phyloP scores from a whole-genome alignment of 2,888 invertebrate species.

The Yponomeuta sedellus region DNA sequence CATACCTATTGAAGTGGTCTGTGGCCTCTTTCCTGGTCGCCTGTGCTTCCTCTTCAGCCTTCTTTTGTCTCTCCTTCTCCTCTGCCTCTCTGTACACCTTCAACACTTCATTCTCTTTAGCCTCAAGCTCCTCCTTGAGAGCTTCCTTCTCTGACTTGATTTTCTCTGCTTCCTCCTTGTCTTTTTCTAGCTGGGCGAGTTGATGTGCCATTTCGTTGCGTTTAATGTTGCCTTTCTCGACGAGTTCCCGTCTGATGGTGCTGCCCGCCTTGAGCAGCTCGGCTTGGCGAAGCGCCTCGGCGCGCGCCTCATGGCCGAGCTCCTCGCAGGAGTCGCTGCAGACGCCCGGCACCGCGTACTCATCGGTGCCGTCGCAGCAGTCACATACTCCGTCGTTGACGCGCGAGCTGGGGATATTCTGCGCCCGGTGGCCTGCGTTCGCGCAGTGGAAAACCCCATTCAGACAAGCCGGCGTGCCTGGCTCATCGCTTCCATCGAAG shows the following conservation, averaged over 20 bases:
- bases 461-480: slow-evolving; percentile 95
- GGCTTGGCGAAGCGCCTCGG: slow-evolving; percentile 82
- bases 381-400: slow-evolving; percentile 98
- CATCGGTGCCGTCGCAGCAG: slow-evolving; percentile 94
- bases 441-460: slow-evolving; percentile 92
- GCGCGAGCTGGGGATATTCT: slow-evolving; percentile 88
- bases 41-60: slow-evolving; percentile 76
- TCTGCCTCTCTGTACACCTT: slow-evolving; percentile 84
- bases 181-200: slow-evolving; percentile 81
- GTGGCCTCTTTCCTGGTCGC: slow-evolving; percentile 79
- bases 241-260: slow-evolving; percentile 83
- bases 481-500: slow-evolving; percentile 90
- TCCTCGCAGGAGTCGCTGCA: slow-evolving; percentile 90
- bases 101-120: slow-evolving; percentile 83
- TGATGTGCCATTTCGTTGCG: slow-evolving; percentile 84
- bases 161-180: slow-evolving; percentile 85
- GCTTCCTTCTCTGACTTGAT: slow-evolving; percentile 86
- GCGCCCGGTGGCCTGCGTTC: slow-evolving; percentile 82
- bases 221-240: slow-evolving; percentile 83
- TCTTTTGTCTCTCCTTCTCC: slow-evolving; percentile 77
- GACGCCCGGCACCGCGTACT: slow-evolving; percentile 79
- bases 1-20: slow-evolving; percentile 85
- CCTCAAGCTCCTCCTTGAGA: slow-evolving; percentile 83
- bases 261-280: slow-evolving; percentile 88
- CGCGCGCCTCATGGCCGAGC: slow-evolving; percentile 84